phyloP scores from a whole-genome alignment of 1,140 invertebrate species.

The Mizuhopecten yessoensis region DNA sequence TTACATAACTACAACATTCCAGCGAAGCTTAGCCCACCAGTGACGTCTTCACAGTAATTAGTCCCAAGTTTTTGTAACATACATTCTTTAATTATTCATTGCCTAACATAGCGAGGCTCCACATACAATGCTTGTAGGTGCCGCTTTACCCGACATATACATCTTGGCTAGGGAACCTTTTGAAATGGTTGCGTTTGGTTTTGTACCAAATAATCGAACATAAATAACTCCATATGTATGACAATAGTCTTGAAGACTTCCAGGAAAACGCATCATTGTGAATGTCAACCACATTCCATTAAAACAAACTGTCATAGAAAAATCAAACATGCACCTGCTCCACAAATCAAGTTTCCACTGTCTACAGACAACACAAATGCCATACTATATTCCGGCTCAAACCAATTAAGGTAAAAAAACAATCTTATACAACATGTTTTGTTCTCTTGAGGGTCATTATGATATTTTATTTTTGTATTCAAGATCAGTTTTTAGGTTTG shows the following conservation, averaged over 20 bases:
- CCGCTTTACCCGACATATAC: background rate
- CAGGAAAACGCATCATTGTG: background rate
- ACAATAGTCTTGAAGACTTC: background rate
- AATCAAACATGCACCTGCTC: background rate
- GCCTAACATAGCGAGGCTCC: background rate
- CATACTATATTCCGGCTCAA: background rate
- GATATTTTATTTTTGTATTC: background rate
- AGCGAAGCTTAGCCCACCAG: background rate
- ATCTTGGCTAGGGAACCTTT: background rate
- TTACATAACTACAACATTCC: background rate
- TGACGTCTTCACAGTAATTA: background rate
- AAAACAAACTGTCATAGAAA: background rate
- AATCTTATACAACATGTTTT: too few relatives aligned
- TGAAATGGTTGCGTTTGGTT: background rate
- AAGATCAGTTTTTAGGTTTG: too few relatives aligned
- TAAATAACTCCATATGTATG: background rate
- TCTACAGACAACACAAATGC: too few relatives aligned
- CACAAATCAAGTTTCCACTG: background rate
- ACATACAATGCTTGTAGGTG: background rate
- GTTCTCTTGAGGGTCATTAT: too few relatives aligned
- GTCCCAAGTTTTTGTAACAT: background rate
- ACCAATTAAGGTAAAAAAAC: too few relatives aligned
- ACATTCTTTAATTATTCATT: background rate
- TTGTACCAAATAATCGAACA: background rate
- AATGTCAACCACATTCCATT: background rate